phyloP scores from a whole-genome alignment of 2,888 invertebrate genomes.

The Rhagonycha lutea region DNA sequence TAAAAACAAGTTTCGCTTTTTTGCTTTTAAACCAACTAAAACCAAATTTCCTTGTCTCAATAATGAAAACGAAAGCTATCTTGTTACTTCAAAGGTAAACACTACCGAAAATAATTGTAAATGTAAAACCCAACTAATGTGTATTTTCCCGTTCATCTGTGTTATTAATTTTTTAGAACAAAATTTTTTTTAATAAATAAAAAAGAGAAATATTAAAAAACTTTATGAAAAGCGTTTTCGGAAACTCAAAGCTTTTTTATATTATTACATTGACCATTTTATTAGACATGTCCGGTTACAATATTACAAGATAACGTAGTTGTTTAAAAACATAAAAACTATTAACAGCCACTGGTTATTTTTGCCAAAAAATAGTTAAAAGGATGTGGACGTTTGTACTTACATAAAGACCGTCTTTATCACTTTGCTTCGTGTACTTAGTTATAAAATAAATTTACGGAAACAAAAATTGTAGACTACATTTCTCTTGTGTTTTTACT shows the following conservation, averaged over 20 bases:
- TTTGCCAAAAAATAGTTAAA: neutral
- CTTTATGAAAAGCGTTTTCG: neutral
- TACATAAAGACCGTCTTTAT: neutral
- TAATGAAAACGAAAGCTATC: neutral
- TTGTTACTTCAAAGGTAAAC: neutral
- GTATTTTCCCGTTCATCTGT: neutral
- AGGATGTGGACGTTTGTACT: neutral
- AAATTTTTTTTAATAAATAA: neutral
- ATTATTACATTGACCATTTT: neutral
- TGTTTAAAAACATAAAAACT: neutral
- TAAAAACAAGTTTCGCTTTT: neutral
- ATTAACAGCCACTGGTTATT: neutral
- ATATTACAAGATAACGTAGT: neutral
- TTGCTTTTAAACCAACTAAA: neutral
- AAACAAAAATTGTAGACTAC: neutral
- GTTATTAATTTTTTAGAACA: neutral
- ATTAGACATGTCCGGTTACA: constrained; percentile 1
- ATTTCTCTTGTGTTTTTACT: neutral
- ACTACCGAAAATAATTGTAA: neutral
- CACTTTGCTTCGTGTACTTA: neutral
- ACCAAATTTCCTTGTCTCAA: neutral
- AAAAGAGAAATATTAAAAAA: neutral
- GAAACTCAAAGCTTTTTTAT: neutral
- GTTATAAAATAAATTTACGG: neutral
- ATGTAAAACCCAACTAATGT: neutral